Evolutionary conservation across 2,888 invertebrate genomes (phyloP), one percentile per base, ranked within the genome.

Genomic region (Ormia ochracea): DNA sequence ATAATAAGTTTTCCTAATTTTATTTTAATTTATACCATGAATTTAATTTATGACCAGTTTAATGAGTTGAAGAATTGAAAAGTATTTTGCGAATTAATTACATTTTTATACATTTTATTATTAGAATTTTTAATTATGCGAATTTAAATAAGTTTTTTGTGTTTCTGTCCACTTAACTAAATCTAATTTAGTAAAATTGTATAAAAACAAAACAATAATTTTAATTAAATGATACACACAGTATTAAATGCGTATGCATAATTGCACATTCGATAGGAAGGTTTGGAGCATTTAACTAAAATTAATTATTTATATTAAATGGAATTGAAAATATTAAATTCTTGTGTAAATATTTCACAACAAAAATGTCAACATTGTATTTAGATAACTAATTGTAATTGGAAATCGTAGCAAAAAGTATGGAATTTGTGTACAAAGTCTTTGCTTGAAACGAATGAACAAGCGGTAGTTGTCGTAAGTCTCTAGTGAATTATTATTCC

Each of bases 1-100:
- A 28, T 61, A 45, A 56, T 56, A 56, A 21, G 28, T 7, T 31
- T 65, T 19, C 14, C 36, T 58, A 74, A 65, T 74, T 73, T 65
- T 38, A 58, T 38, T 74, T 74, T 58, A 74, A 74, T 65, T 74
- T 58, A 74, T 74, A 38, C 65, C 31, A 28, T 36, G 38, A 48
- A 58, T 65, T 65, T 65, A 48, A 65, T 65, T 74, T 58, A 74
- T 65, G 45, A 17, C 38, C 73, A 41, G 12, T 58, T 74, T 65
- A 74, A 74, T 58, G 65, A 43, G 56, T 58, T 31, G 2, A 28
- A 31, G 14, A 26, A 45, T 21, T 43, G 19, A 48, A 41, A 58
- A 19, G 38, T 7, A 4, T 26, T 36, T 36, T 58, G 21, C 12
- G 54, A 50, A 50, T 70, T 59, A 59, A 70, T 70, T 50, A 68